Evolutionary conservation across 2,888 invertebrate genomes (phyloP).

Genomic region (Morpho deidamia): DNA sequence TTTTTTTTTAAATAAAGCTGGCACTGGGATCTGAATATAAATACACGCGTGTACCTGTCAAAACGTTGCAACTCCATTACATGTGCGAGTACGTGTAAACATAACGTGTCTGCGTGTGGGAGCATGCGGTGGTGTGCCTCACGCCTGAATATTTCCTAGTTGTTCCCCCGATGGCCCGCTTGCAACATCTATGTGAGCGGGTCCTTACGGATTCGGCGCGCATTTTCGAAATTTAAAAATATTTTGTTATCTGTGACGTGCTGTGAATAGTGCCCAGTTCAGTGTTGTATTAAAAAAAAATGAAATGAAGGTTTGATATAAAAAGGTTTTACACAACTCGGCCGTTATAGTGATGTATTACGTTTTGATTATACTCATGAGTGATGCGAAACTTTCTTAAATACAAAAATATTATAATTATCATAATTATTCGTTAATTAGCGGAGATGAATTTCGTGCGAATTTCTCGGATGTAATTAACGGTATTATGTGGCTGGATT

Average conservation of each 20-base stretch:
- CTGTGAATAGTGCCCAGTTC: constrained; percentile 31
- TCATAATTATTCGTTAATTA: constrained; percentile 27
- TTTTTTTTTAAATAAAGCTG: background rate
- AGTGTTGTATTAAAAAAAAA: constrained; percentile 30
- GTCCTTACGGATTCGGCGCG: constrained; percentile 66
- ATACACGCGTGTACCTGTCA: constrained; percentile 61
- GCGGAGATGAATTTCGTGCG: constrained; percentile 24
- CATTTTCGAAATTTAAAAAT: constrained; percentile 45
- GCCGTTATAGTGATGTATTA: constrained; percentile 32
- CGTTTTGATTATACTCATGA: constrained; percentile 14
- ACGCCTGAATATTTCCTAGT: constrained; percentile 71
- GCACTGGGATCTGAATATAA: constrained; percentile 35
- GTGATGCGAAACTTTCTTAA: constrained; percentile 24
- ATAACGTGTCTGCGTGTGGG: constrained; percentile 33
- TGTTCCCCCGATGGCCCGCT: constrained; percentile 70
- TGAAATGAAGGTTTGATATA: constrained; percentile 33
- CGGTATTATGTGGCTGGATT: constrained; percentile 7
- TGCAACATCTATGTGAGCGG: constrained; percentile 72
- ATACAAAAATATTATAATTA: constrained; percentile 22
- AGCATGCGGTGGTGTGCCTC: constrained; percentile 43
- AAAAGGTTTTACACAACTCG: constrained; percentile 34
- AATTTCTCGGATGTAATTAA: constrained; percentile 17
- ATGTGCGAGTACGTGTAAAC: constrained; percentile 38
- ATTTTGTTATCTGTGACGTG: constrained; percentile 29
- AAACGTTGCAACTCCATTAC: constrained; percentile 49